Conservation (phyloP, 1,140 invertebrate genomes). For the Macrosteles quadrilineatus region DNA sequence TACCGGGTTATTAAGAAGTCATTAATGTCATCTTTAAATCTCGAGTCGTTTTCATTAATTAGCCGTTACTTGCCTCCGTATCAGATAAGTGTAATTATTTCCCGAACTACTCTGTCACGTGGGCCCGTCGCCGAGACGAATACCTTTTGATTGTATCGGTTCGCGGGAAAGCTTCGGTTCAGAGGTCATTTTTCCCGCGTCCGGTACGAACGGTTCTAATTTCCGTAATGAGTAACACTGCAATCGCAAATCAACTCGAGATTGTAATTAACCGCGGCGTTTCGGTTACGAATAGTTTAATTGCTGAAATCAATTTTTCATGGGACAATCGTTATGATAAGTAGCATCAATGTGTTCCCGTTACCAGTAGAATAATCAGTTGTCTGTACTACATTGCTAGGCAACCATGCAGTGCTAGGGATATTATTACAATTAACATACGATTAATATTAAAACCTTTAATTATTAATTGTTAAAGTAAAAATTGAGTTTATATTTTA, state of each 20-base stretch:
- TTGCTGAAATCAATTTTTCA: no score
- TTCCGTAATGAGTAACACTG: conserved; percentile 13
- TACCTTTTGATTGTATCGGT: conserved; percentile 14
- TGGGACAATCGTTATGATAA: no score
- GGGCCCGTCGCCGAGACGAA: neutral
- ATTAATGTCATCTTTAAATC: conserved; percentile 25
- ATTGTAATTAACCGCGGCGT: neutral
- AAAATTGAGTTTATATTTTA: no score
- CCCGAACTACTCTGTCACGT: conserved; percentile 14
- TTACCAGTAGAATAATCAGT: no score
- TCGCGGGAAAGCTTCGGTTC: neutral
- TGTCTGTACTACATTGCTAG: no score
- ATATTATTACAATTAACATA: no score
- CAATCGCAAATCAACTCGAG: neutral
- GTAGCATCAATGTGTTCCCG: no score
- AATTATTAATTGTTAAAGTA: no score
- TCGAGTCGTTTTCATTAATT: conserved; percentile 6
- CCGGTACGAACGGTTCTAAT: neutral
- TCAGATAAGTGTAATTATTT: conserved; percentile 24
- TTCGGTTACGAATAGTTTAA: no score
- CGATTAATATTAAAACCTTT: no score
- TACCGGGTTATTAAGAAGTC: conserved; percentile 11
- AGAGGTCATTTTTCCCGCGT: conserved; percentile 11
- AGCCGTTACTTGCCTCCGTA: neutral
- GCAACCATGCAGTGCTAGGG: no score